A percentile compares a stretch with the other conserved stretches of the same genome.
phyloP scores from a whole-genome alignment of 2,797 vertebrate species.

The Masticophis lateralis region DNA sequence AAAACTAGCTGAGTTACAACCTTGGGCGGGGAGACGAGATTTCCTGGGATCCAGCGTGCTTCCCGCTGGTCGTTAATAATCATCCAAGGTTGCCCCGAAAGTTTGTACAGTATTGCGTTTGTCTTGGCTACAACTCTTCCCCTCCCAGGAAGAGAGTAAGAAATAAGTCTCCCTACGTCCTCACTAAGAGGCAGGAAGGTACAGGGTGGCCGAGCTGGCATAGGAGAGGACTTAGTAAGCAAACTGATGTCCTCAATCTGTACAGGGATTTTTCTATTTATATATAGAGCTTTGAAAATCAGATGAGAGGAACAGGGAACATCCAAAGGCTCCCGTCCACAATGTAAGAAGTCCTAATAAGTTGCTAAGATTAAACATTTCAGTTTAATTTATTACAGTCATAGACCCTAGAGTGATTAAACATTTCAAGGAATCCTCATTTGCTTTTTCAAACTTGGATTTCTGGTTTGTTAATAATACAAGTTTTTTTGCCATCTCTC shows the following conservation, averaged over 20 bases:
- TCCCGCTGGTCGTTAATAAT: not conserved
- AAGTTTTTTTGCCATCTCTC: not conserved
- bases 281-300: conserved; percentile 18
- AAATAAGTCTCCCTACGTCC: not conserved
- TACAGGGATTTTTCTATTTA: conserved; percentile 44
- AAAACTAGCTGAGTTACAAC: conserved; percentile 5
- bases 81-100: not conserved
- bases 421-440: not conserved
- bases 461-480: not conserved
- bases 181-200: not conserved
- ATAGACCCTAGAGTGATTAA: not conserved
- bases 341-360: not conserved
- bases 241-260: conserved; percentile 33
- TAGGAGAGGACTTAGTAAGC: conserved; percentile 10
- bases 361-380: not conserved
- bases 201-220: conserved; percentile 4
- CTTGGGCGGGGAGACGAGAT: conserved; percentile 17
- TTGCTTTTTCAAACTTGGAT: not conserved
- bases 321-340: not conserved
- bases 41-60: conserved; percentile 19
- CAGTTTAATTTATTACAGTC: too few relatives aligned
- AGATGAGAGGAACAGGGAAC: conserved; percentile 19
- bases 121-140: not conserved
- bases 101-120: not conserved
- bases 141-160: not conserved